These are phyloP conservation scores for Neoscelio sp. DNA, from an alignment of 2,888 invertebrate genomes.

Conservation along the genomic window DNA sequence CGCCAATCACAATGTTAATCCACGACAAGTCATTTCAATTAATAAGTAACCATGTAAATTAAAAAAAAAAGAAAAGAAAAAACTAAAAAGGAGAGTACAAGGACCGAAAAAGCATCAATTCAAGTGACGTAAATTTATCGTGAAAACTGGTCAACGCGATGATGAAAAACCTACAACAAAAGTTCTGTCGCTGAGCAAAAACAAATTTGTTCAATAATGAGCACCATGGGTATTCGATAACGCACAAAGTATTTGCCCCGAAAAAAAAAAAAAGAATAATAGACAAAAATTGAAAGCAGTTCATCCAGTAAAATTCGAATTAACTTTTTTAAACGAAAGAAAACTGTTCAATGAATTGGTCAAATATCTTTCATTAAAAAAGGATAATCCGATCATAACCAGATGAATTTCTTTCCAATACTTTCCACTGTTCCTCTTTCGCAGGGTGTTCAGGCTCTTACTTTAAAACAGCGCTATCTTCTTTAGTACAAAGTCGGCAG, in stretches of 20 bases:
- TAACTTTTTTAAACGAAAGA: too few species aligned
- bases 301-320: too few species aligned
- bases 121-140: too few species aligned
- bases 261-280: too few species aligned
- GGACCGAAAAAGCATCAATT: too few species aligned
- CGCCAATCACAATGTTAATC: slow-evolving; percentile 3
- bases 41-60: background rate
- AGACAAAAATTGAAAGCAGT: too few species aligned
- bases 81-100: too few species aligned
- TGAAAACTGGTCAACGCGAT: background rate
- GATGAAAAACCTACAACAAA: background rate
- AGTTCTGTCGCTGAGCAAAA: slow-evolving; percentile 41
- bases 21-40: background rate
- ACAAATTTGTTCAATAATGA: slow-evolving; percentile 35
- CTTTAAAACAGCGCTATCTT: background rate
- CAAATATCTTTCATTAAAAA: too few species aligned
- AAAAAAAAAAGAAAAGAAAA: slow-evolving; percentile 6
- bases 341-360: too few species aligned
- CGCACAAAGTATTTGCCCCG: slow-evolving; percentile 39
- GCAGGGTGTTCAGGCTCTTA: slow-evolving; percentile 34
- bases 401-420: too few species aligned
- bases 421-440: too few species aligned
- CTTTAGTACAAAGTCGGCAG: slow-evolving; percentile 15
- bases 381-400: too few species aligned
- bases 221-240: slow-evolving; percentile 37